Evolutionary conservation across 2,888 invertebrate genomes (phyloP).

Genomic region (Strigamia maritima): DNA sequence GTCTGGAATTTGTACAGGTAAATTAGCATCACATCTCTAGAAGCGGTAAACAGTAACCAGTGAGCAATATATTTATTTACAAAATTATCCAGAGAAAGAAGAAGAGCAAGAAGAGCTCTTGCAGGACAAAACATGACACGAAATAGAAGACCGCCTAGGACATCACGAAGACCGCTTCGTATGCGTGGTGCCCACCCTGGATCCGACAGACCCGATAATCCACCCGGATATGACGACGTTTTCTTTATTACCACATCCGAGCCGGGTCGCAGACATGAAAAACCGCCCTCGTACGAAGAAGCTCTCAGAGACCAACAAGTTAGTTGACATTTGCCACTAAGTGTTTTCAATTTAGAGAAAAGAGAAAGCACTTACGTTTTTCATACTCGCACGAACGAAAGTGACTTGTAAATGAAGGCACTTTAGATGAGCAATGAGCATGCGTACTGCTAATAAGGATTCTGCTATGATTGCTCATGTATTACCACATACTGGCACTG

Average conservation of each 20-base stretch:
- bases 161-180: neutral
- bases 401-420: too few species aligned
- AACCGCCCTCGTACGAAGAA: slow-evolving; percentile 43
- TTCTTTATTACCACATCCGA: slow-evolving; percentile 30
- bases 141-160: neutral
- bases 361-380: too few species aligned
- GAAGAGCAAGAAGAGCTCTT: neutral
- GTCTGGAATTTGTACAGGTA: slow-evolving; percentile 39
- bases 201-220: neutral
- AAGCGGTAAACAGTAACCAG: too few species aligned
- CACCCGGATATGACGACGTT: slow-evolving; percentile 35
- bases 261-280: slow-evolving; percentile 38
- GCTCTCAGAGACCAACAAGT: slow-evolving; percentile 39
- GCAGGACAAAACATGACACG: neutral
- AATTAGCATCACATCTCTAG: too few species aligned
- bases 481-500: too few species aligned
- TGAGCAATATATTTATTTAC: neutral
- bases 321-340: neutral
- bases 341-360: too few species aligned
- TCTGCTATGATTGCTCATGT: too few species aligned
- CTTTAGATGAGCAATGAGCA: too few species aligned
- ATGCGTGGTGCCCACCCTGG: neutral
- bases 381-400: too few species aligned
- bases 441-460: too few species aligned
- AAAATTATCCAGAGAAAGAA: neutral